phyloP scores from a whole-genome alignment of 2,888 invertebrate genomes.

The Rotaria socialis region DNA sequence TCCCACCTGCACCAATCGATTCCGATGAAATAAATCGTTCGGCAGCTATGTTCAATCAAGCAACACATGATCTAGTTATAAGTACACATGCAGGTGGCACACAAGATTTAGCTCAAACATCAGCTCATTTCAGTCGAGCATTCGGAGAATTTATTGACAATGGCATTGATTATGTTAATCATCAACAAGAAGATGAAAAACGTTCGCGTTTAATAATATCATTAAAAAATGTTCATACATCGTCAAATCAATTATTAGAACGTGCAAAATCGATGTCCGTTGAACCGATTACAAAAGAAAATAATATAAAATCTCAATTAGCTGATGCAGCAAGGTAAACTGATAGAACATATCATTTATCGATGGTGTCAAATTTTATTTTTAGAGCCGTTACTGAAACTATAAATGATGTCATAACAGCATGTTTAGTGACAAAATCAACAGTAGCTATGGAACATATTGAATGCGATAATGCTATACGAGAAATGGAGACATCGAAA shows the following conservation, averaged over 20 bases:
- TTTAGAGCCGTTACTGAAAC: constrained; percentile 72
- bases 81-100: constrained; percentile 56
- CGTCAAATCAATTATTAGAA: constrained; percentile 34
- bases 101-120: background rate
- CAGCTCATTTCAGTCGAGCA: constrained; percentile 18
- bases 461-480: constrained; percentile 89
- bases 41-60: constrained; percentile 76
- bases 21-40: constrained; percentile 71
- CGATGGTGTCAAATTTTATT: background rate
- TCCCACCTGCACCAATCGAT: constrained; percentile 64
- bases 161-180: background rate
- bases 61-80: constrained; percentile 76
- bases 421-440: constrained; percentile 61
- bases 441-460: constrained; percentile 65
- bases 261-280: background rate
- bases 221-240: constrained; percentile 31
- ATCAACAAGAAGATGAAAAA: constrained; percentile 31
- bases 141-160: constrained; percentile 27
- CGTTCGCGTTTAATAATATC: background rate
- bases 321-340: constrained; percentile 68
- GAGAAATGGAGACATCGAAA: constrained; percentile 72
- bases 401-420: constrained; percentile 81
- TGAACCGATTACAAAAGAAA: background rate
- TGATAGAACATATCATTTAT: constrained; percentile 60
- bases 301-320: constrained; percentile 66